Conservation (phyloP, 2,113 vertebrate genomes). For the Brienomyrus brachyistius region DNA sequence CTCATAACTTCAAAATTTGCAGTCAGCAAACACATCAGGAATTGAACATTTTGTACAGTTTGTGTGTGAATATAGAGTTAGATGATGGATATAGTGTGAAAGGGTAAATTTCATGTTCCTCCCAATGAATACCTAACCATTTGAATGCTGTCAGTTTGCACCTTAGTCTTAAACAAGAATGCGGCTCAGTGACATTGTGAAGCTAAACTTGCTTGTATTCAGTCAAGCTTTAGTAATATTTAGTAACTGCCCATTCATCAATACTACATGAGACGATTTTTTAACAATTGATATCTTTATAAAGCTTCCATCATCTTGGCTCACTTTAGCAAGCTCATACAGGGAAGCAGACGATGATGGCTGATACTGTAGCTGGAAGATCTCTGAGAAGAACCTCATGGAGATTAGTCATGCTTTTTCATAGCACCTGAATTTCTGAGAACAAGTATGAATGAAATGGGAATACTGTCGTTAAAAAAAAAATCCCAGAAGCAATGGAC, state of each 20-base stretch:
- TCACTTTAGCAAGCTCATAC: neutral
- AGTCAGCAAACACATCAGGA: neutral
- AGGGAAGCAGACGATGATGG: neutral
- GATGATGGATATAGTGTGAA: neutral
- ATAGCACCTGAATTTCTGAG: neutral
- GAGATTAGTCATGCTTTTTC: neutral
- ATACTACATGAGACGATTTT: neutral
- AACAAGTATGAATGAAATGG: neutral
- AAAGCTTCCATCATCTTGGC: neutral
- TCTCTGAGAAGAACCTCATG: neutral
- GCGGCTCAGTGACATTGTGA: neutral
- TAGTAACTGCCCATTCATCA: neutral
- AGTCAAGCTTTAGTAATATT: neutral
- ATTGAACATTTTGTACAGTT: neutral
- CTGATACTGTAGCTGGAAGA: neutral
- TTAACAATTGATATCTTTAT: neutral
- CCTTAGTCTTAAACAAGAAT: neutral
- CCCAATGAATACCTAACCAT: neutral
- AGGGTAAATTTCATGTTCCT: neutral
- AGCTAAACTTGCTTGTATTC: neutral
- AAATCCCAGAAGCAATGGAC: neutral
- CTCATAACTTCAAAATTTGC: neutral
- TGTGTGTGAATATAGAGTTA: neutral
- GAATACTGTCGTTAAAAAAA: neutral
- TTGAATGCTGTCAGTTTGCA: neutral